Evolutionary conservation across 2,888 invertebrate species (phyloP).

Genomic region (Plusia festucae): DNA sequence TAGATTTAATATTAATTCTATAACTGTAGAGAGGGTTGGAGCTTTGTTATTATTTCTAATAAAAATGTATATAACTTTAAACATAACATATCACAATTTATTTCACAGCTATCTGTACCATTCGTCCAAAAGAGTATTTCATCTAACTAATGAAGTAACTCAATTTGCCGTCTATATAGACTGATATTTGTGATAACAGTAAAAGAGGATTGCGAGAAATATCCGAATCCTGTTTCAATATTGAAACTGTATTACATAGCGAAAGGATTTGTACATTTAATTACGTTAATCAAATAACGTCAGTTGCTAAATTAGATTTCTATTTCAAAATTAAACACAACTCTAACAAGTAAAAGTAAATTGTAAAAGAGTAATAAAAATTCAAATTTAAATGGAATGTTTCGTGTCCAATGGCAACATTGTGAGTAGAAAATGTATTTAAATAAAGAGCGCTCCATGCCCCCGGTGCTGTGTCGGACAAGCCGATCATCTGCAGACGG

Average conservation of each 20-base stretch:
- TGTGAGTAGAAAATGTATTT: slow-evolving; percentile 8
- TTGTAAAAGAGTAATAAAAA: background rate
- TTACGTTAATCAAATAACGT: slow-evolving; percentile 46
- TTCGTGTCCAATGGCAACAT: background rate
- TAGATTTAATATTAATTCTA: slow-evolving; percentile 46
- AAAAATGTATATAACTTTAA: slow-evolving; percentile 6
- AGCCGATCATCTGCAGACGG: slow-evolving; percentile 86
- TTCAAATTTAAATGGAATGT: background rate
- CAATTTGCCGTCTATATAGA: slow-evolving; percentile 45
- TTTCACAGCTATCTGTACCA: slow-evolving; percentile 21
- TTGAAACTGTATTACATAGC: slow-evolving; percentile 44
- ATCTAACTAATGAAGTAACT: slow-evolving; percentile 41
- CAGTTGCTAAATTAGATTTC: slow-evolving; percentile 23
- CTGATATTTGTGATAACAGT: slow-evolving; percentile 50
- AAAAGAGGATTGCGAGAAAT: slow-evolving; percentile 34
- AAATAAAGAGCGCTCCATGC: slow-evolving; percentile 42
- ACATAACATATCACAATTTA: slow-evolving; percentile 32
- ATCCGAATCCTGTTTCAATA: slow-evolving; percentile 51
- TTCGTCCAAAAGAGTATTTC: slow-evolving; percentile 33
- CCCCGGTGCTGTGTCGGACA: slow-evolving; percentile 49
- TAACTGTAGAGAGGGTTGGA: slow-evolving; percentile 41
- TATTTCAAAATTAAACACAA: slow-evolving; percentile 11
- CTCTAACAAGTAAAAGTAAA: slow-evolving; percentile 17
- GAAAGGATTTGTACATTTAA: slow-evolving; percentile 50
- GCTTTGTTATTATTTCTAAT: slow-evolving; percentile 25